Evolutionary conservation across 2,888 invertebrate species (phyloP), one percentile per base, ranked within the genome.

Genomic region (Rotaria magnacalcarata): DNA sequence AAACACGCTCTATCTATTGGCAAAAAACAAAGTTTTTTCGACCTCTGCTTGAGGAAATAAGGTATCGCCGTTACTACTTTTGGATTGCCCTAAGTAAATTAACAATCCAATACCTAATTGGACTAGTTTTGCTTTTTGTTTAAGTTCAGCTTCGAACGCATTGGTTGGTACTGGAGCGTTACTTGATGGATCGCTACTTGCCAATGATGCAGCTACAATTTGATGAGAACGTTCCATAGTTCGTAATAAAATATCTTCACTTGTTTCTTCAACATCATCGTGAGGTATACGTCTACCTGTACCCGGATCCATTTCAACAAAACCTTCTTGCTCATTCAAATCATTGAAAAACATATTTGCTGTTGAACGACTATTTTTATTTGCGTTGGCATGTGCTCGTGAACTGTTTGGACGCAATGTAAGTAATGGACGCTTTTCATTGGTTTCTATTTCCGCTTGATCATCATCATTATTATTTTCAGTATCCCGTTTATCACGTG

Each of bases 381-480:
- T 43, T 8, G n/a, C 21, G 43, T 8, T 47, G 47, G 5, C 24
- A 75, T 47, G 24, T 47, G 41, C 0, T 43, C 43, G 41, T 43
- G 75, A 47, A 43, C 7, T 43, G 24, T 43, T 75, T 21, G 43
- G 75, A 43, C 43, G 75, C 43, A 75, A 6, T 16, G 67, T 27
- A 34, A 67, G 67, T 47, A 75, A 75, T 75, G 75, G 75, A 21
- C 47, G 75, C 24, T 47, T 75, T 75, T 75, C 75, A 47, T 47
- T 24, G 24, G 3, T 43, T 34, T 67, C 67, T 27, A 67, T 1
- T 34, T 67, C 67, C 16, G 14, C 16, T 75, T 21, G 41, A 11
- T 75, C 75, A 75, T 75, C 75, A 43, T 75, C 75, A 24, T 75
- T 47, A 14, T 21, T 6, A n/a, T 75, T 75, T 8, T 43, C 75